A percentile compares a stretch with the other conserved stretches of the same genome.
Conservation (phyloP, 2,888 invertebrate species). For the Pimpla rufipes region DNA sequence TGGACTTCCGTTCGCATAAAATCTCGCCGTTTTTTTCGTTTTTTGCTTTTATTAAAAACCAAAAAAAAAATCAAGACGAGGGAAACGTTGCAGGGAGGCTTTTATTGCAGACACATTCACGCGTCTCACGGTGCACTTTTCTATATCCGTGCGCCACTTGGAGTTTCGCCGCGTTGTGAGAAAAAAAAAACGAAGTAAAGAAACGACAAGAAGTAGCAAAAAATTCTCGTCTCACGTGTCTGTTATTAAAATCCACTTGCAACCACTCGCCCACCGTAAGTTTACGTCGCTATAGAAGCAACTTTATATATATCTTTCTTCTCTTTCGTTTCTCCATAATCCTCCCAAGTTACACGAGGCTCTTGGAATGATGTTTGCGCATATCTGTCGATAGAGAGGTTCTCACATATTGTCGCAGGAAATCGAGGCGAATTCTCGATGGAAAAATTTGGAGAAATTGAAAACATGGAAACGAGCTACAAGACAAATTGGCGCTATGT, state of each 20-base stretch:
- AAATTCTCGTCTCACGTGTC: slow-evolving; percentile 24
- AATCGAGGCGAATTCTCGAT: slow-evolving; percentile 37
- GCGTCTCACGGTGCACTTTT: slow-evolving; percentile 3
- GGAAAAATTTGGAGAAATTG: neutral
- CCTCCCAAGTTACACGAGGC: slow-evolving; percentile 66
- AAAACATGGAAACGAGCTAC: neutral
- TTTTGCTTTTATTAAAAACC: slow-evolving; percentile 7
- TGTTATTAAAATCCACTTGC: slow-evolving; percentile 38
- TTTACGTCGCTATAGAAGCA: slow-evolving; percentile 23
- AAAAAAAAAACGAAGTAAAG: slow-evolving; percentile 4
- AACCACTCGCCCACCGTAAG: slow-evolving; percentile 55
- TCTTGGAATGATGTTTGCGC: slow-evolving; percentile 70
- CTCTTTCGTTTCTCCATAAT: slow-evolving; percentile 46
- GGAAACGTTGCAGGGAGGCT: neutral
- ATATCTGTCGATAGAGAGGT: slow-evolving; percentile 62
- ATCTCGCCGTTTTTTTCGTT: slow-evolving; percentile 10
- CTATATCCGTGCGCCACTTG: slow-evolving; percentile 28
- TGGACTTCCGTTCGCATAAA: slow-evolving; percentile 5
- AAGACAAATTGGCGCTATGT: neutral
- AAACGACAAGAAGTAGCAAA: neutral
- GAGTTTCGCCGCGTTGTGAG: slow-evolving; percentile 15
- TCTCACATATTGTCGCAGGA: slow-evolving; percentile 46
- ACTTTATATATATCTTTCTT: slow-evolving; percentile 10
- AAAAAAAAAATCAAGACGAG: slow-evolving; percentile 8
- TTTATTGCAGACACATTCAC: slow-evolving; percentile 31